phyloP scores from a whole-genome alignment of 2,888 invertebrate genomes.

The Drosophila niveifrons region DNA sequence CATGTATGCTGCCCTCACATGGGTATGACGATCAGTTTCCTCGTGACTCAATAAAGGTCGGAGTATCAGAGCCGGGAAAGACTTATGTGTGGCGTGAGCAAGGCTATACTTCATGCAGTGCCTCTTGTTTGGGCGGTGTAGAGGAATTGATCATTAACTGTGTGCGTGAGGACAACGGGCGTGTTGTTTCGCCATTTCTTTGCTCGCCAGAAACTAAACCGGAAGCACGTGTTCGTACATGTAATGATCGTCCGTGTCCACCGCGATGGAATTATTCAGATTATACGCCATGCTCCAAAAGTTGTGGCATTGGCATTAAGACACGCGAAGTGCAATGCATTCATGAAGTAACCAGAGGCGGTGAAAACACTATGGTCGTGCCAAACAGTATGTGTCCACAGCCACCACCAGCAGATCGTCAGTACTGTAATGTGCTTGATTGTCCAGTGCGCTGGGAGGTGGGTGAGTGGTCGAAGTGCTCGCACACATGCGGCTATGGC shows the following conservation, averaged over 20 bases:
- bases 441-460: slow-evolving; percentile 96
- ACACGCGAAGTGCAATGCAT: slow-evolving; percentile 90
- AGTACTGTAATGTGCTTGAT: slow-evolving; percentile 96
- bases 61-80: slow-evolving; percentile 91
- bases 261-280: slow-evolving; percentile 97
- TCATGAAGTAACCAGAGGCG: slow-evolving; percentile 92
- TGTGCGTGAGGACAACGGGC: slow-evolving; percentile 93
- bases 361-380: slow-evolving; percentile 95
- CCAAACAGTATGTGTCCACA: slow-evolving; percentile 96
- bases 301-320: slow-evolving; percentile 97
- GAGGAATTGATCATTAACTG: slow-evolving; percentile 96
- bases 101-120: slow-evolving; percentile 97
- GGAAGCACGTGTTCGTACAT: slow-evolving; percentile 94
- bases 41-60: slow-evolving; percentile 87
- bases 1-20: slow-evolving; percentile 89
- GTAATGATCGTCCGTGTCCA: slow-evolving; percentile 98
- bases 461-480: slow-evolving; percentile 96
- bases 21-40: slow-evolving; percentile 86
- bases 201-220: slow-evolving; percentile 95
- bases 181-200: slow-evolving; percentile 94
- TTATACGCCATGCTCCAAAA: slow-evolving; percentile 95
- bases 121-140: slow-evolving; percentile 95
- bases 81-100: slow-evolving; percentile 95
- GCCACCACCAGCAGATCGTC: slow-evolving; percentile 94
- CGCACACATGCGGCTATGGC: slow-evolving; percentile 96